Evolutionary conservation across 2,113 vertebrate species (phyloP).

Genomic region (Phoenicopterus ruber): DNA sequence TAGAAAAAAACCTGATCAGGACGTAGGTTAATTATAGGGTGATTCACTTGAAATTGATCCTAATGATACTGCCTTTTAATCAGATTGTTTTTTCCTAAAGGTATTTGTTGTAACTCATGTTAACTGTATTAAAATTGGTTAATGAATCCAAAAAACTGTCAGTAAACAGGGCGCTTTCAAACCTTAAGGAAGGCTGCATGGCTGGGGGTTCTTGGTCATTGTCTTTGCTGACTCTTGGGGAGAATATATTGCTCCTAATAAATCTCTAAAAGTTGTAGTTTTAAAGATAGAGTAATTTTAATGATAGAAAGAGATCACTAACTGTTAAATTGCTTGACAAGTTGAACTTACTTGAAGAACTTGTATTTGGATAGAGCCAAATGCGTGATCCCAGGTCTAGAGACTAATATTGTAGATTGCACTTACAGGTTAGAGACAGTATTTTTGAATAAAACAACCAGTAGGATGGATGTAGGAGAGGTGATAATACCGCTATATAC

Average conservation of each 20-base stretch:
- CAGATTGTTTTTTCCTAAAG: not conserved
- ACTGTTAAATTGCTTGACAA: not conserved
- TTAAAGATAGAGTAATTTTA: not conserved
- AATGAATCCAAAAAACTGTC: not conserved
- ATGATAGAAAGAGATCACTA: not conserved
- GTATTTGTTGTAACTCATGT: not conserved
- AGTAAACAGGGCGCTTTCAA: not conserved
- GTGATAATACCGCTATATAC: not conserved
- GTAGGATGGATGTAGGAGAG: not conserved
- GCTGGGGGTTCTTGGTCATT: not conserved
- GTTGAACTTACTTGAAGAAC: not conserved
- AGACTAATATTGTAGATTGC: not conserved
- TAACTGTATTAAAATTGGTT: not conserved
- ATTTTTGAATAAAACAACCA: not conserved
- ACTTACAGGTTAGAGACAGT: not conserved
- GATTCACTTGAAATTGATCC: not conserved
- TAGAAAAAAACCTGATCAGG: not conserved
- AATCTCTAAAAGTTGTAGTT: not conserved
- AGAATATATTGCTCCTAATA: not conserved
- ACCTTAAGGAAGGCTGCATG: not conserved
- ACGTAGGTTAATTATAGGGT: not conserved
- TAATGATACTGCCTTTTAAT: not conserved
- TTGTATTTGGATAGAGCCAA: not conserved
- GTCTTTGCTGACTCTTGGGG: not conserved
- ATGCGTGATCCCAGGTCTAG: not conserved